phyloP scores from a whole-genome alignment of 1,140 invertebrate genomes.

The Teleopsis dalmanni region DNA sequence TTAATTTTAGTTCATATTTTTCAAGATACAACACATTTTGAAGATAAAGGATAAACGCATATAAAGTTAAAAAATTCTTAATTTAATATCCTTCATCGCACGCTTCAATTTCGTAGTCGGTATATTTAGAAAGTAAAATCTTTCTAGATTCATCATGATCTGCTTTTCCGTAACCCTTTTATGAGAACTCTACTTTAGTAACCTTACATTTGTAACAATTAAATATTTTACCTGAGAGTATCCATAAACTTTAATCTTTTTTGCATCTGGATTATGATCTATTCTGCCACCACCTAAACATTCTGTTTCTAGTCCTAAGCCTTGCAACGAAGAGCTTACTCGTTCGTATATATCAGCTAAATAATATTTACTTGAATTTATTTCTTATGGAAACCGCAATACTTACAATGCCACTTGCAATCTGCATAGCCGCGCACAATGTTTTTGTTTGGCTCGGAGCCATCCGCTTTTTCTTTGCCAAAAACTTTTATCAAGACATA shows the following conservation, averaged over 20 bases:
- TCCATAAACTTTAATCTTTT: slow-evolving; percentile 64
- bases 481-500: slow-evolving; percentile 75
- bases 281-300: slow-evolving; percentile 75
- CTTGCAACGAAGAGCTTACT: slow-evolving; percentile 29
- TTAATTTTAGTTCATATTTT: too few relatives aligned
- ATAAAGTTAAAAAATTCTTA: too few relatives aligned
- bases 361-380: too few relatives aligned
- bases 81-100: slow-evolving; percentile 39
- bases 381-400: too few relatives aligned
- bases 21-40: too few relatives aligned
- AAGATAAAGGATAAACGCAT: too few relatives aligned
- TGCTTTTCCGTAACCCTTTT: slow-evolving; percentile 42
- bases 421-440: slow-evolving; percentile 65
- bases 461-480: slow-evolving; percentile 33
- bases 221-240: slow-evolving; percentile 58
- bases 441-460: slow-evolving; percentile 47
- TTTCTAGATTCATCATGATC: slow-evolving; percentile 31
- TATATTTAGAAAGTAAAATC: slow-evolving; percentile 30
- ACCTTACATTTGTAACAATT: neutral
- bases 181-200: neutral
- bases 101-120: slow-evolving; percentile 35
- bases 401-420: slow-evolving; percentile 61
- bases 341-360: slow-evolving; percentile 61
- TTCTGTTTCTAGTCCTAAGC: slow-evolving; percentile 51
- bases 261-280: slow-evolving; percentile 54